Base-by-base conservation (phyloP, 2,797 vertebrate genomes). In the Sandelia bainsii region DNA sequence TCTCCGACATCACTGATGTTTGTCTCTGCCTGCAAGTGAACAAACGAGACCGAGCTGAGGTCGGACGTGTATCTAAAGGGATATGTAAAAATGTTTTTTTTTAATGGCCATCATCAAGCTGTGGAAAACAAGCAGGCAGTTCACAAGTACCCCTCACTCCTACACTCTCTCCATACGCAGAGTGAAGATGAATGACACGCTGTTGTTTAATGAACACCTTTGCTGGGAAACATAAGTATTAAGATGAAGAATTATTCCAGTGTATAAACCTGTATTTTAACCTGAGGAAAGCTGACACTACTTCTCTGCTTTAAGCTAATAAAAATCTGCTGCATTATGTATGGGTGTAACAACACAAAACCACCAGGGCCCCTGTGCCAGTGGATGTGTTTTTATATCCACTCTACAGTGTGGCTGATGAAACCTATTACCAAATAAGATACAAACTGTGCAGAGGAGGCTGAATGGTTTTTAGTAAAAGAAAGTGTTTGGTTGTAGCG, bases 171-270 rank as follows among this genome's bases (percentile, higher is more conserved):
- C 49, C 39, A 5, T 72, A 49, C 57, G 73, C 69, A 54, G 66
- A 79, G 49, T 3, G 44, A 75, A 66, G 75, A 79, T 23, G 69
- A 69, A 10, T 58, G 68, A 67, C 61, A 27, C 54, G 62, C 79
- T 50, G 70, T 40, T 49, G 71, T 66, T 68, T 80, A 76, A 81
- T 78, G 79, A 85, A 83, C 73, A 45, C 40, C 44, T 61, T 65
- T 0, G 69, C 65, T 70, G 82, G 82, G 76, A 46, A 40, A 46
- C 10, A 46, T 44, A 42, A 22, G 22, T 3, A 32, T 13, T 13
- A 53, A 63, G 54, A 59, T 62, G 69, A 74, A 77, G 75, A 37
- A 32, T 67, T 72, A 62, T 40, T 63, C 40, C 6, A 16, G 20
- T 8, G 27, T 64, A 0, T 40, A 42, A 62, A 68, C 34, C 34